Conservation (phyloP, 2,888 invertebrate genomes). For the Pandemis heparana region DNA sequence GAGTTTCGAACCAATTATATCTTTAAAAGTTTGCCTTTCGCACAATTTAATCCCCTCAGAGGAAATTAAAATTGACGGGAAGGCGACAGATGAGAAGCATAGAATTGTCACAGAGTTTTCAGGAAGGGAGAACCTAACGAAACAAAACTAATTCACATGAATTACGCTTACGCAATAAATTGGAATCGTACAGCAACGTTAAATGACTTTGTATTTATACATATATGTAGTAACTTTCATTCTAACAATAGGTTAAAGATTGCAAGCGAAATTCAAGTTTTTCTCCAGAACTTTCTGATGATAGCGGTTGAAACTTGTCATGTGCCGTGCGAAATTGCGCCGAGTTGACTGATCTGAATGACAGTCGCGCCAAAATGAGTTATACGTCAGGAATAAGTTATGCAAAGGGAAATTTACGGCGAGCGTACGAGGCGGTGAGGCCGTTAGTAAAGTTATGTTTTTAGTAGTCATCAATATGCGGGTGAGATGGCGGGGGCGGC, state of each 20-base stretch:
- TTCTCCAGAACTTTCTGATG: slow-evolving; percentile 16
- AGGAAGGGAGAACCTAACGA: not conserved
- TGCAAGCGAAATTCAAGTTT: slow-evolving; percentile 9
- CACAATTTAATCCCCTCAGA: slow-evolving; percentile 18
- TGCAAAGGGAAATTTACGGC: slow-evolving; percentile 56
- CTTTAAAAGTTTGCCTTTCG: slow-evolving; percentile 22
- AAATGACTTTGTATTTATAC: not conserved
- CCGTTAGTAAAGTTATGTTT: slow-evolving; percentile 55
- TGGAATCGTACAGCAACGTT: not conserved
- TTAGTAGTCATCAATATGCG: slow-evolving; percentile 69
- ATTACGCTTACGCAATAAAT: not conserved
- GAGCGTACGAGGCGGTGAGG: slow-evolving; percentile 49
- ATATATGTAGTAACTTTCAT: not conserved
- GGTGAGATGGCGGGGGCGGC: slow-evolving; percentile 52
- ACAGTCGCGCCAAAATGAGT: slow-evolving; percentile 41
- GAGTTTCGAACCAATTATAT: slow-evolving; percentile 30
- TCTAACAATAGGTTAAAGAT: slow-evolving; percentile 22
- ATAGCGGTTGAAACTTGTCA: slow-evolving; percentile 25
- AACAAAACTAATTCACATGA: not conserved
- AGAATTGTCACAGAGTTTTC: not conserved
- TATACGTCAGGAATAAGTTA: slow-evolving; percentile 47
- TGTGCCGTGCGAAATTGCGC: slow-evolving; percentile 21
- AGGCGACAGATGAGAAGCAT: slow-evolving; percentile 12
- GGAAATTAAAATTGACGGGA: slow-evolving; percentile 22
- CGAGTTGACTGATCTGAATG: slow-evolving; percentile 32